Conservation (phyloP, 2,113 vertebrate species). For the Tympanuchus pallidicinctus region DNA sequence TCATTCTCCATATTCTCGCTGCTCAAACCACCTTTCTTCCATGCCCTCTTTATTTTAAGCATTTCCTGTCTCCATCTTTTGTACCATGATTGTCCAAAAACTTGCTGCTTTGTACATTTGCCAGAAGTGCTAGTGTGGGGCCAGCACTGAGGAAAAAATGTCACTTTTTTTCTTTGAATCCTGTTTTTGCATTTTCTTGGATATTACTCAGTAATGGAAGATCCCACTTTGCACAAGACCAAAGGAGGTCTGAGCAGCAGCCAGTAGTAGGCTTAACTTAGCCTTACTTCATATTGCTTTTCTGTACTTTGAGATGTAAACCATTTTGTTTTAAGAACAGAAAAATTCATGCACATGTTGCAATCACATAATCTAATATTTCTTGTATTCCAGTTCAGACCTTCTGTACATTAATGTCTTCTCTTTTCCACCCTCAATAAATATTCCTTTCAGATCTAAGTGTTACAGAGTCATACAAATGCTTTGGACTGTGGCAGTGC, state of each 20-base stretch:
- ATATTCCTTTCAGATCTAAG: not conserved
- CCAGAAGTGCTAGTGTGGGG: not conserved
- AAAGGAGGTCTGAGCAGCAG: not conserved
- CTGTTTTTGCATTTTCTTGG: not conserved
- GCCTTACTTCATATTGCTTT: not conserved
- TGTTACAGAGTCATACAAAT: not conserved
- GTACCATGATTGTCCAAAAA: not conserved
- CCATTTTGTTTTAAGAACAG: not conserved
- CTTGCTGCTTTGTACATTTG: not conserved
- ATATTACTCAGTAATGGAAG: not conserved
- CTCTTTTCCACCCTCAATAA: not conserved
- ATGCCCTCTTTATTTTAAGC: not conserved
- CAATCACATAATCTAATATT: not conserved
- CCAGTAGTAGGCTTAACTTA: not conserved
- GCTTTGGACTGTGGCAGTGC: not conserved
- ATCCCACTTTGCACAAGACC: not conserved
- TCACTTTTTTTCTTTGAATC: not conserved
- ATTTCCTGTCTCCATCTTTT: not conserved
- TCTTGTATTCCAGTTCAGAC: not conserved
- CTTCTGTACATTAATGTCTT: not conserved
- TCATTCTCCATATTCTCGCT: not conserved
- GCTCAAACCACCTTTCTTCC: not conserved
- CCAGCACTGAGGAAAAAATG: rapidly evolving
- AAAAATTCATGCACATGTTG: not conserved
- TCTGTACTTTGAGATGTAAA: not conserved